Base-by-base conservation (phyloP, 2,797 vertebrate genomes). In the Pseudocheirus occidentalis region DNA sequence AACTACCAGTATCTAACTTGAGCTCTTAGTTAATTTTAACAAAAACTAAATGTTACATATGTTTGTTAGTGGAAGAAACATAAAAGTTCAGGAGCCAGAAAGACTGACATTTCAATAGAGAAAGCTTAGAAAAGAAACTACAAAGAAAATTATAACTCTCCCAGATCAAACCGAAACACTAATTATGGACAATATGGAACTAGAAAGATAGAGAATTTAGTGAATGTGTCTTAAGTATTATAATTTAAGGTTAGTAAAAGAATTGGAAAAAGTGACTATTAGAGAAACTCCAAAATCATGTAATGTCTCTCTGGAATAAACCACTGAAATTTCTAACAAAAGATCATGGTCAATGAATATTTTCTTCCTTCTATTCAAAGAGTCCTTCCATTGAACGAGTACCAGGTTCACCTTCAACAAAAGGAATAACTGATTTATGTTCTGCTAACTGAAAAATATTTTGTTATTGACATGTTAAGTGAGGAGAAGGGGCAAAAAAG, bases 191-290 rank as follows among this genome's bases (percentile, higher is more conserved):
- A 98, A 97, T 24, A 91, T 13, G 96, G 24, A 97, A 62, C 55
- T 94, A 91, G 95, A 95, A 96, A 94, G 55, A 94, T 27, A 96
- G 56, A 96, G 54, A 95, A 98, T 96, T 94, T 95, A 50, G 55
- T 96, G 31, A 98, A 93, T 93, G 97, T 95, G 94, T 92, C 92
- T 93, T 46, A 97, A 97, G 93, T 91, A 94, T 94, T 95, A 92
- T 95, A 98, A 98, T 97, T 98, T 98, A 97, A 97, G 96, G 95
- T 97, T 94, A 98, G 94, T 94, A 96, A 90, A 95, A n/a, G 95
- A 96, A 92, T 97, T 95, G 55, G 66, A 97, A 98, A 99, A 98
- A 99, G 98, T 93, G 91, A 52, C 91, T 96, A 53, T 95, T 98
- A 95, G 0, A 98, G 55, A 21, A 27, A 97, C 0, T 53, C 95